A percentile compares a stretch with the other conserved stretches of the same genome.
phyloP scores from a whole-genome alignment of 2,797 vertebrate species.

The Toxotes lorentzi region DNA sequence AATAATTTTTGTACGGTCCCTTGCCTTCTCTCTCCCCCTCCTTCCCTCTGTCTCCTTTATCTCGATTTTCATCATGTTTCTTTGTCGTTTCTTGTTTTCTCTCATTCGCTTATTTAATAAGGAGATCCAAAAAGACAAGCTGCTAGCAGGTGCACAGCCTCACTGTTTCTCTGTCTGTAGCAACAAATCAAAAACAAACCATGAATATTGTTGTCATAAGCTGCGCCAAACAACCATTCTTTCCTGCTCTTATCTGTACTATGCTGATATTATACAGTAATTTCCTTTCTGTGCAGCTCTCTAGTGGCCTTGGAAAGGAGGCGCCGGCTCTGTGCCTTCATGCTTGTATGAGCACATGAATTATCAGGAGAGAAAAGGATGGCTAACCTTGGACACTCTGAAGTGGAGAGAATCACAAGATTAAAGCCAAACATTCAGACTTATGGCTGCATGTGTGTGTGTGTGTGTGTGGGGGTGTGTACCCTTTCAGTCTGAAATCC shows the following conservation, averaged over 20 bases:
- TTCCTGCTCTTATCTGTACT: conserved; percentile 36
- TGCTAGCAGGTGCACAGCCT: conserved; percentile 6
- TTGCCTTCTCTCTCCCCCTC: neutral
- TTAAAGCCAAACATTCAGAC: conserved; percentile 49
- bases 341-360: conserved; percentile 59
- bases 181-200: conserved; percentile 6
- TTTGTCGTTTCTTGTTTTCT: neutral
- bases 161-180: neutral
- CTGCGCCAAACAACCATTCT: conserved; percentile 28
- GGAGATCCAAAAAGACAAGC: neutral
- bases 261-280: conserved; percentile 44
- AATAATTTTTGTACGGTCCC: too few relatives aligned
- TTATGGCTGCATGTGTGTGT: neutral
- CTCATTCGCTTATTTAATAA: conserved; percentile 20
- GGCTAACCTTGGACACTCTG: conserved; percentile 58
- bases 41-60: neutral
- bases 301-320: conserved; percentile 48
- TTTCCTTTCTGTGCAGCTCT: conserved; percentile 45
- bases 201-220: conserved; percentile 31
- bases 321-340: conserved; percentile 44
- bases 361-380: conserved; percentile 56
- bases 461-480: neutral
- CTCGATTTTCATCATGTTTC: neutral
- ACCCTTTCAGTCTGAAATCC: conserved; percentile 19
- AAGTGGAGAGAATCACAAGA: conserved; percentile 51